These are phyloP conservation scores for Tenthredo notha DNA, from an alignment of 2,888 invertebrate genomes.

Conservation along the genomic window DNA sequence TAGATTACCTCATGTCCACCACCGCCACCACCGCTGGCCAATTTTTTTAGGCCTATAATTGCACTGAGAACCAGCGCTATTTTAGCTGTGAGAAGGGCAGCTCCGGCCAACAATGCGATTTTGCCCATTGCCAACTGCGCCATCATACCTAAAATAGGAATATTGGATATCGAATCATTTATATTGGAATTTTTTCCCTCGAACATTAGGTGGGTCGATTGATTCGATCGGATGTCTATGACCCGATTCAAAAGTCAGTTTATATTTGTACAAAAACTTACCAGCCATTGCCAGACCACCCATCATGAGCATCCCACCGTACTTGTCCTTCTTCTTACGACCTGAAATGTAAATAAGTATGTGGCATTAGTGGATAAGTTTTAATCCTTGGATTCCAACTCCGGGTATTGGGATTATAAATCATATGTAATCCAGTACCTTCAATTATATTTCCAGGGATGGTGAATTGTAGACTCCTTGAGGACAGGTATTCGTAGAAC, in stretches of 20 bases:
- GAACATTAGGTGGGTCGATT: neutral
- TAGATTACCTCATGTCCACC: slow-evolving; percentile 81
- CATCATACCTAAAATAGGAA: slow-evolving; percentile 79
- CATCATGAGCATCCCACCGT: slow-evolving; percentile 81
- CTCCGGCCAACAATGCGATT: slow-evolving; percentile 84
- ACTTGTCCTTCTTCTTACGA: slow-evolving; percentile 79
- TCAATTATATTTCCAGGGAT: slow-evolving; percentile 76
- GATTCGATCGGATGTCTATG: neutral
- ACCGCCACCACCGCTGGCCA: slow-evolving; percentile 79
- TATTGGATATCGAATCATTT: neutral
- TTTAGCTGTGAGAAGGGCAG: slow-evolving; percentile 85
- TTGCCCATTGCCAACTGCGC: slow-evolving; percentile 85
- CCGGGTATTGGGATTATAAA: slow-evolving; percentile 47
- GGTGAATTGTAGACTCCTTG: slow-evolving; percentile 74
- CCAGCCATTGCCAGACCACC: slow-evolving; percentile 82
- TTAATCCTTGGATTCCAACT: neutral
- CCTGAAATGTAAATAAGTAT: slow-evolving; percentile 73
- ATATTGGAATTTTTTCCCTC: neutral
- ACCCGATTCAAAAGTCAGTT: neutral
- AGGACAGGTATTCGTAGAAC: slow-evolving; percentile 73
- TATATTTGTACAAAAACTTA: slow-evolving; percentile 59
- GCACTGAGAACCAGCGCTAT: slow-evolving; percentile 83
- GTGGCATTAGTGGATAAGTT: neutral
- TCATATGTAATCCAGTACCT: slow-evolving; percentile 66
- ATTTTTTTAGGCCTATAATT: slow-evolving; percentile 84